Base-by-base conservation (phyloP, 2,888 invertebrate species). In the Dolichomitus sp. region DNA sequence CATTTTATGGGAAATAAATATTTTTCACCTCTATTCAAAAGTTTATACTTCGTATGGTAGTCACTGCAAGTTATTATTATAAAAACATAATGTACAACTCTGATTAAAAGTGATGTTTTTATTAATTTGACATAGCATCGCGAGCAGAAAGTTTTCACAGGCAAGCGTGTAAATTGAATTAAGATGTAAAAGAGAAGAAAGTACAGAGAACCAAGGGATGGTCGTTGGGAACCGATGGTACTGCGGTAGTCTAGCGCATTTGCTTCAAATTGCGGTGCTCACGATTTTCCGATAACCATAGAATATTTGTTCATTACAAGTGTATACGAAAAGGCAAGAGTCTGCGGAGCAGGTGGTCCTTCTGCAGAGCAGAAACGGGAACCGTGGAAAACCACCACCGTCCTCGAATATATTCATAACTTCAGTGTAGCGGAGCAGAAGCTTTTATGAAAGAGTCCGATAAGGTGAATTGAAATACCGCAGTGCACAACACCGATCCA, bases 361-460 rank as follows among this genome's bases (percentile, higher is more conserved):
- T 59, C 14, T 7, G 37, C 0, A 23, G 19, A n/a, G 54, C 52
- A 19, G 54, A 52, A 40, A 23, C 30, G 52, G 19, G 33, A 17
- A 7, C 12, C 54, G 54, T 12, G 33, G 52, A 52, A 68, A 52
- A 2, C 52, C 68, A 54, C 54, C n/a, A 30, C 9, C 42, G 42
- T 19, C 42, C 30, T 17, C 75, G 54, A 42, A 40, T 63, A 75
- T 66, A 75, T 75, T 75, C 65, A 66, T 75, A 54, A 66, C 65
- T 65, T 65, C 6, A 70, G 84, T 81, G 75, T 80, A 27, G 54
- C 74, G 84, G 80, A 82, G 77, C 81, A 82, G 82, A 85, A 80
- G 78, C 80, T 78, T 63, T 77, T 59, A 54, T 76, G 68, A 77
- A 72, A 83, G 78, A 80, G 74, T 74, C 42, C 52, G 80, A 74